phyloP scores from a whole-genome alignment of 2,113 vertebrate genomes.

The Dolichallabes microphthalmus region DNA sequence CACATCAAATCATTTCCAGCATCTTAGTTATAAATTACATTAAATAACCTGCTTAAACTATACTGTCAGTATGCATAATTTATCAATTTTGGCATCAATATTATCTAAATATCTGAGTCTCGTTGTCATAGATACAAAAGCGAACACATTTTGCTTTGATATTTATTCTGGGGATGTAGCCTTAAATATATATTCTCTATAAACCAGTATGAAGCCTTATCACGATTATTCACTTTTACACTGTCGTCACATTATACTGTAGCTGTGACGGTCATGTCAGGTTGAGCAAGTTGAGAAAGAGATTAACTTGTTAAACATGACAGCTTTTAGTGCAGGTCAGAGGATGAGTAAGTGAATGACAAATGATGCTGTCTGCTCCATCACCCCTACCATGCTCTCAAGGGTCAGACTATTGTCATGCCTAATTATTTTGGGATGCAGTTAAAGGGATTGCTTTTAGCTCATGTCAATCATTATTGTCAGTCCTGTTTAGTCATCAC shows the following conservation, averaged over 20 bases:
- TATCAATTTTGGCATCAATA: neutral
- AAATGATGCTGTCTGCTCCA: constrained; percentile 19
- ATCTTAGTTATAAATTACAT: neutral
- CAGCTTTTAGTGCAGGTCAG: constrained; percentile 57
- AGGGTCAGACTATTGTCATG: constrained; percentile 55
- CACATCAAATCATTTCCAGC: neutral
- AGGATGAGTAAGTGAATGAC: constrained; percentile 52
- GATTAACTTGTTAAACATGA: constrained; percentile 59
- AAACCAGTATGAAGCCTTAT: neutral
- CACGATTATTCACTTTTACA: neutral
- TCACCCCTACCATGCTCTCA: constrained; percentile 28
- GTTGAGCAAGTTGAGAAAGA: constrained; percentile 31
- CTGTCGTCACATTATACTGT: neutral
- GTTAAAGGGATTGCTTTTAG: constrained; percentile 46
- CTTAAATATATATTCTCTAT: neutral
- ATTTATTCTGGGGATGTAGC: neutral
- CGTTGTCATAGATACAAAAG: neutral
- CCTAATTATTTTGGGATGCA: constrained; percentile 56
- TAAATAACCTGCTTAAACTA: neutral
- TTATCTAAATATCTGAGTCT: neutral
- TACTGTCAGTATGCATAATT: neutral
- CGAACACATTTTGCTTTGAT: neutral
- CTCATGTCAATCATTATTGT: constrained; percentile 58
- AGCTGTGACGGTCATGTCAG: neutral
- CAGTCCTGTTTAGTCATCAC: constrained; percentile 47